These are phyloP conservation scores for Chymomyza fuscimana DNA, from an alignment of 2,888 invertebrate species.

Conservation along the genomic window DNA sequence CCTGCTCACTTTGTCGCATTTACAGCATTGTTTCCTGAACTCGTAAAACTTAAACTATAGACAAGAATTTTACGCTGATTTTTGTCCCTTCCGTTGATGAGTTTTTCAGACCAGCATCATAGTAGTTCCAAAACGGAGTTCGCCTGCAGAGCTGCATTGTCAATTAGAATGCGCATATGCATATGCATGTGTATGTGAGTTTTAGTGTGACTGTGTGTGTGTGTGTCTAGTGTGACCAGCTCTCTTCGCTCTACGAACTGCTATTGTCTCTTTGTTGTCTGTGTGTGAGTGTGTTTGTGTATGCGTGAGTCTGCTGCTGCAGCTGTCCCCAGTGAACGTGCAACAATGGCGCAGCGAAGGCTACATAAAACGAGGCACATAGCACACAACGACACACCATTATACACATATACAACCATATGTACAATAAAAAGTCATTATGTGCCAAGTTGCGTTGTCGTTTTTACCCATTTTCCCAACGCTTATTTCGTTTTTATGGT, in stretches of 20 bases:
- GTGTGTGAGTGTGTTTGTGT: conserved; percentile 13
- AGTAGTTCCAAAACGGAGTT: neutral
- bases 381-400: neutral
- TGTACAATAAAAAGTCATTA: neutral
- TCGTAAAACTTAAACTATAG: conserved; percentile 60
- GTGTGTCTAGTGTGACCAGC: conserved; percentile 56
- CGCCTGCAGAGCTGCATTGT: neutral
- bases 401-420: conserved; percentile 11
- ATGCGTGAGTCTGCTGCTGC: conserved; percentile 11
- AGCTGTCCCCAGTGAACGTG: too few species aligned
- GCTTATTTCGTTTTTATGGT: neutral
- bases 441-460: conserved; percentile 31
- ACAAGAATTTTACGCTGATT: conserved; percentile 68
- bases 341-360: too few species aligned
- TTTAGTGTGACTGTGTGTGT: conserved; percentile 22
- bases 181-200: neutral
- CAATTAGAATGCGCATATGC: neutral
- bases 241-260: conserved; percentile 63
- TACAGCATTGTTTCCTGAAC: conserved; percentile 36
- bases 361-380: too few species aligned
- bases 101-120: neutral
- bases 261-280: conserved; percentile 10
- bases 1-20: conserved; percentile 56
- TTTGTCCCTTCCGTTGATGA: conserved; percentile 32
- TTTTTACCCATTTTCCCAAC: conserved; percentile 4